Evolutionary conservation across 23 tunicate genomes (phyloP), one percentile per base, ranked within the genome.

Genomic region (Trididemnum nubilum): DNA sequence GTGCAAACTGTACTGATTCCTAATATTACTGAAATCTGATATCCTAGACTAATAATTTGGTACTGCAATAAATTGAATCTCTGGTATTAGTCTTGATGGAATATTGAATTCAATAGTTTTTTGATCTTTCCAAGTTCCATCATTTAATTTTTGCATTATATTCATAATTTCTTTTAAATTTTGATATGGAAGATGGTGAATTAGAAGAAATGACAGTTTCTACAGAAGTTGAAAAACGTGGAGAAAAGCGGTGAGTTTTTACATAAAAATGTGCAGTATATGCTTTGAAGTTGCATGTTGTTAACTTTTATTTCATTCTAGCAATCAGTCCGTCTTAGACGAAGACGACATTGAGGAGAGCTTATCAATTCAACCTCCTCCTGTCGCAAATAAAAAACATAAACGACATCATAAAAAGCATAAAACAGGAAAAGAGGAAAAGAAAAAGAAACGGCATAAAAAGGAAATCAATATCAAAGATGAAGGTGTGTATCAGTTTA

Each of bases 341-440:
- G 94, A 89, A 38, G 97, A 91, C 0, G 97, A 84, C 22, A 59
- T 49, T 25, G 97, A 91, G 33, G 97, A 81, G 63, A 70, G 67
- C 22, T 76, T 86, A 35, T 75, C 86, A 23, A 86, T 91, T 34
- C 89, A 86, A 81, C 97, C 90, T 37, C 96, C 96, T 36, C 97
- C 97, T 31, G 91, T 86, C 29, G 63, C 86, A 27, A 80, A 34
- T 26, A 91, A 86, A 71, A 91, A 91, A 82, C 84, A 82, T 23
- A 86, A 86, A 44, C 84, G 85, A 36, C 86, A 78, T 34, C 95
- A 89, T 65, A 91, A 91, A 90, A 91, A 91, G 69, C 90, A 73
- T 28, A 91, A 91, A 82, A 67, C 51, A 39, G 57, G 73, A 33
- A 78, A 86, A 69, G 89, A 91, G 59, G 77, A 81, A 26, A 91